phyloP scores from a whole-genome alignment of 2,113 vertebrate genomes.

The Hypocryptadius cinnamomeus region DNA sequence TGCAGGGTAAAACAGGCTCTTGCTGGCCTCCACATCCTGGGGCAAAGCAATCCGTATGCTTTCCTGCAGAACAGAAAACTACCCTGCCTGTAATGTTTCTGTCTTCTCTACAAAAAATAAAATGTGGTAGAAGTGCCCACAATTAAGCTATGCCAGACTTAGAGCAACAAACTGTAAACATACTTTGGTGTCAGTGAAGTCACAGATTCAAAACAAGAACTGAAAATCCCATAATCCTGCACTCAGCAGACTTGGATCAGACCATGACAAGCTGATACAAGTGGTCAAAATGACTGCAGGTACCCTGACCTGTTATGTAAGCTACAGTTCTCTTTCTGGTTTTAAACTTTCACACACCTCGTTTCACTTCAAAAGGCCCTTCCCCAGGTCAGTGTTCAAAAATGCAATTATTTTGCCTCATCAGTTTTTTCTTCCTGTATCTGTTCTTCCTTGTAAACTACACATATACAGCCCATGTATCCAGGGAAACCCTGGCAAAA shows the following conservation, averaged over 20 bases:
- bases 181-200: not conserved
- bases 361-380: not conserved
- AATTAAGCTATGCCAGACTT: not conserved
- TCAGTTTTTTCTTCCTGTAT: not conserved
- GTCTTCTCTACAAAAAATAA: not conserved
- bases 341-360: not conserved
- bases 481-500: not conserved
- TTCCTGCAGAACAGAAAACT: not conserved
- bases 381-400: not conserved
- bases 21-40: not conserved
- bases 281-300: not conserved
- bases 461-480: not conserved
- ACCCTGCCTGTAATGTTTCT: not conserved
- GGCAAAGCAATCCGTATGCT: not conserved
- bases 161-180: not conserved
- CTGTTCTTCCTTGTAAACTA: not conserved
- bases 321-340: too few species aligned
- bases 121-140: fast-evolving
- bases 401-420: not conserved
- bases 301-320: not conserved
- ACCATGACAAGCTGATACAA: not conserved
- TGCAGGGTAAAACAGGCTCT: not conserved
- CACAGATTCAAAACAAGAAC: not conserved
- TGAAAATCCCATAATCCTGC: not conserved
- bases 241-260: not conserved